These are phyloP conservation scores for Caenorhabditis virilis DNA, from an alignment of 2,888 invertebrate species.

Conservation along the genomic window DNA sequence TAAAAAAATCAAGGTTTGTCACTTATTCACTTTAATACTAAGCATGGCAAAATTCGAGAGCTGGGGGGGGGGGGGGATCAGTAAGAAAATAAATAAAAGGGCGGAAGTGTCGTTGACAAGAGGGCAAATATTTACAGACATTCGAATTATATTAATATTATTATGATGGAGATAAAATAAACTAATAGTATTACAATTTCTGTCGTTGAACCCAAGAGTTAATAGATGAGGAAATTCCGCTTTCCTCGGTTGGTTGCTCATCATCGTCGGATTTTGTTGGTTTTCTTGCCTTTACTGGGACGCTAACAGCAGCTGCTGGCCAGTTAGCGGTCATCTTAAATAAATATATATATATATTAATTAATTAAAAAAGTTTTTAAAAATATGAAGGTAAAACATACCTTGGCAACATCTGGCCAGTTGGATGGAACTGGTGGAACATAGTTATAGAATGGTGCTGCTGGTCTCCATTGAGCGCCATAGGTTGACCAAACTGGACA, in stretches of 20 bases:
- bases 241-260: slow-evolving; percentile 40
- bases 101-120: too few species aligned
- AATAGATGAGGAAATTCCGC: slow-evolving; percentile 52
- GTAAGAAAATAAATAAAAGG: too few species aligned
- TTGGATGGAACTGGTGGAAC: slow-evolving; percentile 68
- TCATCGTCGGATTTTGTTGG: slow-evolving; percentile 14
- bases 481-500: slow-evolving; percentile 69
- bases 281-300: slow-evolving; percentile 52
- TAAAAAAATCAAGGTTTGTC: slow-evolving; percentile 53
- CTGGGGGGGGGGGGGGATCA: too few species aligned
- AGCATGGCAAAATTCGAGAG: too few species aligned
- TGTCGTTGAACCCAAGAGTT: slow-evolving; percentile 58
- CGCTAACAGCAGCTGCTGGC: slow-evolving; percentile 57
- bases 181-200: slow-evolving; percentile 33
- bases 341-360: too few species aligned
- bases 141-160: too few species aligned
- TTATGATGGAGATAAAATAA: too few species aligned
- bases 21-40: neutral
- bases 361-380: neutral
- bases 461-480: slow-evolving; percentile 67
- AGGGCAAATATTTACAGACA: too few species aligned
- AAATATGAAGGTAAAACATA: neutral
- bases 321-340: slow-evolving; percentile 57
- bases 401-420: slow-evolving; percentile 61
- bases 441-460: slow-evolving; percentile 68